Base-by-base conservation (phyloP, 2,797 vertebrate genomes). In the Ctenopoma multispine region DNA sequence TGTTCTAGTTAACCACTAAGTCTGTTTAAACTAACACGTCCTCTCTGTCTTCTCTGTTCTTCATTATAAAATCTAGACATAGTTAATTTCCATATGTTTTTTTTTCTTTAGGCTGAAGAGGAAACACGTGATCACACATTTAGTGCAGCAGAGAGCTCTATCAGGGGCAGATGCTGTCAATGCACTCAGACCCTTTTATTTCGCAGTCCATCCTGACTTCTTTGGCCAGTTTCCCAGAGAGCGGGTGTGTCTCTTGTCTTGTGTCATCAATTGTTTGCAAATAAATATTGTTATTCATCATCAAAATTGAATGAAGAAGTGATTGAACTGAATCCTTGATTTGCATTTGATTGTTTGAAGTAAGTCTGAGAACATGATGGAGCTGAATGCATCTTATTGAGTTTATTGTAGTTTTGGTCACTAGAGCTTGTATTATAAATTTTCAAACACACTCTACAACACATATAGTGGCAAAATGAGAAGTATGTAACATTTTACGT, bases 191-290 rank as follows among this genome's bases (percentile, higher is more conserved):
- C 97, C 98, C 0, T 99, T 99, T 92, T 99, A 99, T 85, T 98
- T 99, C 80, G 97, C 96, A 0, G 98, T 99, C 6, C 97, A 99
- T 81, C 98, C 98, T 40, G 98, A 99, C 89, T 99, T 99, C 93
- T 99, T 99, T 75, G 96, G 97, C 70, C 96, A 97, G 83, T 92
- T 96, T 88, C 97, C 98, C 61, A 95, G 86, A 89, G 97, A 99
- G 69, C 95, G 97, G 94, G 98, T 98, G 94, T 89, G 90, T 73
- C 13, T 23, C 12, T 10, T 40, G 10, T 9, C 8, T 36, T n/a
- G 1, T n/a, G 1, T 47, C 13, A 23, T 7, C 18, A 14, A 12
- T 21, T 13, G 21, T 57, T 57, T 27, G 3, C 3, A 24, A 21
- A 41, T n/a, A 29, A 12, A 29, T 38, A 36, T 9, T 13, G 2